Percentiles rank a stretch among this genome's conserved stretches.
Conservation (phyloP, 2,113 vertebrate genomes). For the Platysteira castanea region DNA sequence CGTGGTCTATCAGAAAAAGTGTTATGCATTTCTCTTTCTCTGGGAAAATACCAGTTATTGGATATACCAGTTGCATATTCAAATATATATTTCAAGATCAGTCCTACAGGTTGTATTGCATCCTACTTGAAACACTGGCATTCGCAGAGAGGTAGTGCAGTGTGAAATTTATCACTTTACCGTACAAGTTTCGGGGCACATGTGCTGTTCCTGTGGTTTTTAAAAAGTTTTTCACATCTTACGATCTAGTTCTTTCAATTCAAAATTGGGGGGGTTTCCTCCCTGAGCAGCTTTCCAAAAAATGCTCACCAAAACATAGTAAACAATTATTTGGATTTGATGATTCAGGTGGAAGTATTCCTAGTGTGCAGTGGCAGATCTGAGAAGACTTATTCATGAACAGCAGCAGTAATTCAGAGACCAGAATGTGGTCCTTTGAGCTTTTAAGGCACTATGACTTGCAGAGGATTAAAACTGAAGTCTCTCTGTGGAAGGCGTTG, state of each 20-base stretch:
- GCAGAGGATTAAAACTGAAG: not conserved
- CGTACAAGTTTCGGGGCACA: not conserved
- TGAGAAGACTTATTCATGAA: not conserved
- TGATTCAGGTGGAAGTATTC: not conserved
- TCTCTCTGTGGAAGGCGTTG: not conserved
- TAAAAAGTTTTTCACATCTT: not conserved
- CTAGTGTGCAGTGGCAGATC: not conserved
- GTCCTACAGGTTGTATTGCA: not conserved
- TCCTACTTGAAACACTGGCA: not conserved
- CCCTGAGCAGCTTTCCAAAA: not conserved
- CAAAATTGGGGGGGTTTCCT: not conserved
- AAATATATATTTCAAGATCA: not conserved
- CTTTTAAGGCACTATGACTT: not conserved
- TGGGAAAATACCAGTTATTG: not conserved
- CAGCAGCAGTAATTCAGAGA: not conserved
- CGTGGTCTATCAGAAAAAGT: not conserved
- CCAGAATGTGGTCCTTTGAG: not conserved
- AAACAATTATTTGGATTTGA: not conserved
- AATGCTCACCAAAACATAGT: not conserved
- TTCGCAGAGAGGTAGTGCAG: not conserved
- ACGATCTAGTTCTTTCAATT: not conserved
- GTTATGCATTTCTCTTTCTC: not conserved
- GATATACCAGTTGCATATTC: not conserved
- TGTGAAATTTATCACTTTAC: not conserved
- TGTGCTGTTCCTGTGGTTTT: not conserved